phyloP scores from a whole-genome alignment of 2,888 invertebrate genomes.

The Xiphydria camelus region DNA sequence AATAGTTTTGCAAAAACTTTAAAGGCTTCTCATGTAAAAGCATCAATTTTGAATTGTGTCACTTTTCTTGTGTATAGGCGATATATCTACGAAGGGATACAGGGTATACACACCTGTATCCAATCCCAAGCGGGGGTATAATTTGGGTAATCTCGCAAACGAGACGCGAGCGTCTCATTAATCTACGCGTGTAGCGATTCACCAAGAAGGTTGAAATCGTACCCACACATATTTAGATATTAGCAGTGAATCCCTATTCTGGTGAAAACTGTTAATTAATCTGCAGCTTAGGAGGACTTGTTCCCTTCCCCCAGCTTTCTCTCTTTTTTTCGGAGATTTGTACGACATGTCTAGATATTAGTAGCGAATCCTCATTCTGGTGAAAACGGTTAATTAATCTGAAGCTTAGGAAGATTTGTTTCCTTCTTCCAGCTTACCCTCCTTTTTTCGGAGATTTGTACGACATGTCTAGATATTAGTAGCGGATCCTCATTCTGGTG shows the following conservation, averaged over 20 bases:
- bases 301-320: too few species aligned
- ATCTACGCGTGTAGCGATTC: conserved; percentile 32
- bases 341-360: not conserved
- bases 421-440: too few species aligned
- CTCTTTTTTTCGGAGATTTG: too few species aligned
- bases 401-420: too few species aligned
- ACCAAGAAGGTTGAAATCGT: conserved; percentile 17
- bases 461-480: not conserved
- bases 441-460: too few species aligned
- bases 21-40: too few species aligned
- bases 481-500: not conserved
- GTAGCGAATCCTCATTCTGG: not conserved
- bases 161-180: conserved; percentile 42
- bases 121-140: conserved; percentile 36
- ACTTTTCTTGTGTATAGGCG: too few species aligned
- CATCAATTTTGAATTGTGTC: too few species aligned
- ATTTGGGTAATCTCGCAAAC: conserved; percentile 42
- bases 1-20: too few species aligned
- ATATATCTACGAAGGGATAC: too few species aligned
- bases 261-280: not conserved
- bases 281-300: too few species aligned
- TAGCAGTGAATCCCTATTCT: not conserved
- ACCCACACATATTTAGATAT: not conserved
- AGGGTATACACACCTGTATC: conserved; percentile 27
- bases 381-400: not conserved